Evolutionary conservation across 2,797 vertebrate species (phyloP).

Genomic region (Sebastes melanostomus): DNA sequence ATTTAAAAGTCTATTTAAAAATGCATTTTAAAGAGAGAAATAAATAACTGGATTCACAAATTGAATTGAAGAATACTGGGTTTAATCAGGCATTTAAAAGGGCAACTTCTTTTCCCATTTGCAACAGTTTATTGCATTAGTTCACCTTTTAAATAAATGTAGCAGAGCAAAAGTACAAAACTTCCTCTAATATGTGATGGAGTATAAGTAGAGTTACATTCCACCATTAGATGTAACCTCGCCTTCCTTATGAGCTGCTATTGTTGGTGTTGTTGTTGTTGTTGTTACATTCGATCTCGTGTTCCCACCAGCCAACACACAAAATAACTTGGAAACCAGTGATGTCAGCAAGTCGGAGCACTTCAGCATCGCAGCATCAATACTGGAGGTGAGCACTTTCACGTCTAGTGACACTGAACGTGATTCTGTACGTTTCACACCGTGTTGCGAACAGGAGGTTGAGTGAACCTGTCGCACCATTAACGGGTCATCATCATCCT

Average conservation of each 20-base stretch:
- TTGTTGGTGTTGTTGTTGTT: neutral
- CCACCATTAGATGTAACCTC: too few species aligned
- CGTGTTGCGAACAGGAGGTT: neutral
- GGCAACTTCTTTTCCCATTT: too few species aligned
- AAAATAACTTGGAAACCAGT: conserved; percentile 90
- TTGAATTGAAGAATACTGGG: too few species aligned
- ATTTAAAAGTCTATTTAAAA: too few species aligned
- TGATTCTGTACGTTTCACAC: neutral
- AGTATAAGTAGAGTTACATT: neutral
- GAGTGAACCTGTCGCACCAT: neutral
- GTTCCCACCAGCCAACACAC: conserved; percentile 76
- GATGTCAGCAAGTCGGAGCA: conserved; percentile 83
- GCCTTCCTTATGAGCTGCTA: neutral
- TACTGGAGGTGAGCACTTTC: conserved; percentile 84
- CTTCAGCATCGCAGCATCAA: conserved; percentile 80
- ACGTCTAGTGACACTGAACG: neutral
- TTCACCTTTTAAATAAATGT: neutral
- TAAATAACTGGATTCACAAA: too few species aligned
- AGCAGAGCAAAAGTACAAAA: neutral
- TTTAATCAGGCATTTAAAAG: too few species aligned
- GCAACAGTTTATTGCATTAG: too few species aligned
- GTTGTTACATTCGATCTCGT: neutral
- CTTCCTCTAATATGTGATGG: neutral
- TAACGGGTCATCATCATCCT: neutral
- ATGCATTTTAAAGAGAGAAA: too few species aligned